Conservation (phyloP, 1,140 invertebrate species). For the Ridgeia piscesae region DNA sequence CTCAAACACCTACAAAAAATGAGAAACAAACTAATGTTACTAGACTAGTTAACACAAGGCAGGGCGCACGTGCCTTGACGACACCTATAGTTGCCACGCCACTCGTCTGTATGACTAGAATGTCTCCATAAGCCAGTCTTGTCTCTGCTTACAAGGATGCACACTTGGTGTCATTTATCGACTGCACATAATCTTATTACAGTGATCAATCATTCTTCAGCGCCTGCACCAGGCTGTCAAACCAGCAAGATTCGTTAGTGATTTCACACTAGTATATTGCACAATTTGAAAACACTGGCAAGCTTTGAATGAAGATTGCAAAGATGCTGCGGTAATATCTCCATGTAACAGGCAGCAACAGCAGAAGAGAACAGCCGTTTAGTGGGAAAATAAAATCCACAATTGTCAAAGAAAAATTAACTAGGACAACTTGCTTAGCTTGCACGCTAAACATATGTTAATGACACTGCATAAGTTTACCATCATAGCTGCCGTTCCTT, state of each 20-base stretch:
- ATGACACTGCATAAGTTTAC: not conserved
- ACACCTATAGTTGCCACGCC: not conserved
- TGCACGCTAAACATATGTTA: not conserved
- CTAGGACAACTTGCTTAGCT: not conserved
- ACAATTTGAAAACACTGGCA: not conserved
- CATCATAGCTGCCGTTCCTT: not conserved
- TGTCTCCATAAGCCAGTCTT: not conserved
- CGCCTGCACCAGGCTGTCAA: not conserved
- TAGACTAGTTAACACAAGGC: not conserved
- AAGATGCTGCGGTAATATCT: not conserved
- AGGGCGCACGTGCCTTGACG: no score
- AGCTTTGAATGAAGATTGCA: not conserved
- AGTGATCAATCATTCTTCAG: not conserved
- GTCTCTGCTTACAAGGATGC: not conserved
- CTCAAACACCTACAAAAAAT: not conserved
- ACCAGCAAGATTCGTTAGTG: not conserved
- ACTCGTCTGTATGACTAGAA: not conserved
- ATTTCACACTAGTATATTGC: not conserved
- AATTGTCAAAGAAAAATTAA: not conserved
- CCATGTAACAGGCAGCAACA: not conserved
- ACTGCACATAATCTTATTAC: not conserved
- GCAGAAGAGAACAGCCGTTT: not conserved
- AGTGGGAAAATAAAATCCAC: not conserved
- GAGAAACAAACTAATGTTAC: not conserved
- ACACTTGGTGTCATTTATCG: not conserved